Percentiles rank a stretch among this genome's conserved stretches.
These are phyloP conservation scores for Micromesistius poutassou DNA, from an alignment of 2,797 vertebrate species.

Conservation along the genomic window DNA sequence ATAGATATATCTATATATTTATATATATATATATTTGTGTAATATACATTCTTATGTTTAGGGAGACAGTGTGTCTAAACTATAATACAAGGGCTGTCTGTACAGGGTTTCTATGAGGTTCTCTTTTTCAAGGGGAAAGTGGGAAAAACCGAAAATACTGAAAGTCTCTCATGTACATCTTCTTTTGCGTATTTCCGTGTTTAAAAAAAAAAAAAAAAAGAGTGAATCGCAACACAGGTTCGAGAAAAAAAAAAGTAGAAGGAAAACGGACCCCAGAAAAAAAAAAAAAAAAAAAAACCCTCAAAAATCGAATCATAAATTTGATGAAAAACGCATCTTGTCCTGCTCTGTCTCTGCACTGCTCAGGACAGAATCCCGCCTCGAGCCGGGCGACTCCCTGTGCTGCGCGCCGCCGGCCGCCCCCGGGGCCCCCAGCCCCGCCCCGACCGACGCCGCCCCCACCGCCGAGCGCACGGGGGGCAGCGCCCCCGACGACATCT, in stretches of 20 bases:
- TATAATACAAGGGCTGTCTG: constrained; percentile 87
- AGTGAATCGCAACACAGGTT: neutral
- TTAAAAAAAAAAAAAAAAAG: constrained; percentile 62
- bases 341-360: constrained; percentile 93
- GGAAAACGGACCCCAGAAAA: constrained; percentile 22
- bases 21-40: constrained; percentile 70
- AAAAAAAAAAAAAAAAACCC: constrained; percentile 11
- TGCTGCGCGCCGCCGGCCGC: constrained; percentile 69
- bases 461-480: constrained; percentile 79
- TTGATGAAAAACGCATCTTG: constrained; percentile 95
- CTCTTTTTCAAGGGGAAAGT: constrained; percentile 75
- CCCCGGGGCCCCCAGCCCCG: constrained; percentile 55
- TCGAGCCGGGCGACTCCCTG: constrained; percentile 83
- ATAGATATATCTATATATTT: constrained; percentile 56
- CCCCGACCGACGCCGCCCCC: constrained; percentile 70
- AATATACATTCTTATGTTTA: constrained; percentile 89
- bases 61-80: constrained; percentile 90
- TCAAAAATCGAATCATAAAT: constrained; percentile 89
- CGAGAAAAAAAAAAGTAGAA: neutral
- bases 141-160: constrained; percentile 76
- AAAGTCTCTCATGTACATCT: constrained; percentile 65
- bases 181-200: constrained; percentile 73
- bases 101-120: constrained; percentile 84
- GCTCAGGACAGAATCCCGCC: constrained; percentile 88
- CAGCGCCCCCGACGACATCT: constrained; percentile 96